Conservation (phyloP, 2,113 vertebrate genomes). For the Pteropus alecto region DNA sequence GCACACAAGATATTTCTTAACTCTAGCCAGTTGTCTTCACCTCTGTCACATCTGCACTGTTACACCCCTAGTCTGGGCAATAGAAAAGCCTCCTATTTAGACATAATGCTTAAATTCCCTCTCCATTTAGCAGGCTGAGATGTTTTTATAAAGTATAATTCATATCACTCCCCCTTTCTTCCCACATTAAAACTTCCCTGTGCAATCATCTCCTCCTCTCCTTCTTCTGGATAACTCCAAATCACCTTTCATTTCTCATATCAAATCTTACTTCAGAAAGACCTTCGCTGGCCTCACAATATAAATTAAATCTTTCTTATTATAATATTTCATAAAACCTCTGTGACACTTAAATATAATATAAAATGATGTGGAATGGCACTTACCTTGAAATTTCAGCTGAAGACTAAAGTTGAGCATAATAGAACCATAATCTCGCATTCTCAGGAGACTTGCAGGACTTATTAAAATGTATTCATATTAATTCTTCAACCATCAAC, state of each 20-base stretch:
- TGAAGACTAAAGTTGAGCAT: neutral
- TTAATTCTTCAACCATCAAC: neutral
- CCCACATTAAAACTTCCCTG: neutral
- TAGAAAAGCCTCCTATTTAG: neutral
- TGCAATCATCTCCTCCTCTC: neutral
- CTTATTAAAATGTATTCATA: neutral
- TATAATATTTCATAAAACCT: neutral
- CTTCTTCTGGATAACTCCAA: neutral
- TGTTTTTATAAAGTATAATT: neutral
- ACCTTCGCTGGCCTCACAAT: neutral
- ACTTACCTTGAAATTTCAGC: neutral
- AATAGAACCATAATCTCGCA: neutral
- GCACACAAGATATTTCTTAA: neutral
- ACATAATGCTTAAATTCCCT: neutral
- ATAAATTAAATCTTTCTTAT: constrained; percentile 14
- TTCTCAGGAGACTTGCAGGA: neutral
- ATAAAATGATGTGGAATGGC: neutral
- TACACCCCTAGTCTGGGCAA: neutral
- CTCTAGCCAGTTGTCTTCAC: neutral
- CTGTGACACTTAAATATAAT: neutral
- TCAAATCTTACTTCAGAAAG: neutral
- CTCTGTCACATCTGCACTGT: neutral
- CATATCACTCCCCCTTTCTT: neutral
- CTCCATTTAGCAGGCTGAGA: neutral
- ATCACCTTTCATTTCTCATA: neutral